Evolutionary conservation across 2,797 vertebrate species (phyloP).

Genomic region (Varecia variegata): DNA sequence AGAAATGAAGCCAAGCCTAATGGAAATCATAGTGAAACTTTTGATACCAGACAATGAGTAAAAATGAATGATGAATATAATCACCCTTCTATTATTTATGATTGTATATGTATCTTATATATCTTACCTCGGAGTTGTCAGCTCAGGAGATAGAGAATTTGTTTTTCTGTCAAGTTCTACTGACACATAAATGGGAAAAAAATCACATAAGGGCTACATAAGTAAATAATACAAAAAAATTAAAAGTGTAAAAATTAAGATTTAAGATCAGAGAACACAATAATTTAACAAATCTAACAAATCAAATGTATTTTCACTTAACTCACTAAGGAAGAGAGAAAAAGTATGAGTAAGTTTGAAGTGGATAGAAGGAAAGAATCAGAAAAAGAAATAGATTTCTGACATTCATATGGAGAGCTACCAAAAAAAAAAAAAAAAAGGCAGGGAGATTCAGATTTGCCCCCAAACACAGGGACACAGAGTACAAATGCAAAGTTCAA

Average conservation of each 20-base stretch:
- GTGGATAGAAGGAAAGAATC: not conserved
- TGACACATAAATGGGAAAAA: not conserved
- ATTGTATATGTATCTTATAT: not conserved
- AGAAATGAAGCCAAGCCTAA: constrained; percentile 44
- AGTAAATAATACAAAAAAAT: not conserved
- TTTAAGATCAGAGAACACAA: not conserved
- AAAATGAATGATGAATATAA: not conserved
- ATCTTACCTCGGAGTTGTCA: not conserved
- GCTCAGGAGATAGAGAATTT: not conserved
- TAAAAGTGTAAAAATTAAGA: not conserved
- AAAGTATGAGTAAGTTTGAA: not conserved
- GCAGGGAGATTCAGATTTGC: not conserved
- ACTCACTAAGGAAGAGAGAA: not conserved
- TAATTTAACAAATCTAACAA: not conserved
- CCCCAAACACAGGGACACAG: not conserved
- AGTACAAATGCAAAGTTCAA: not conserved
- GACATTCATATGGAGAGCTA: not conserved
- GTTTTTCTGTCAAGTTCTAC: constrained; percentile 12
- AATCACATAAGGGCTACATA: not conserved
- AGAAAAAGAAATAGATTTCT: not conserved
- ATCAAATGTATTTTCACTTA: not conserved
- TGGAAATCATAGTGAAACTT: constrained; percentile 33
- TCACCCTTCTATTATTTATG: not conserved
- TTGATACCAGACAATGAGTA: not conserved
- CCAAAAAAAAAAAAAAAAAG: not conserved